Conservation (phyloP, 2,888 invertebrate genomes). For the Ferrisia virgata region DNA sequence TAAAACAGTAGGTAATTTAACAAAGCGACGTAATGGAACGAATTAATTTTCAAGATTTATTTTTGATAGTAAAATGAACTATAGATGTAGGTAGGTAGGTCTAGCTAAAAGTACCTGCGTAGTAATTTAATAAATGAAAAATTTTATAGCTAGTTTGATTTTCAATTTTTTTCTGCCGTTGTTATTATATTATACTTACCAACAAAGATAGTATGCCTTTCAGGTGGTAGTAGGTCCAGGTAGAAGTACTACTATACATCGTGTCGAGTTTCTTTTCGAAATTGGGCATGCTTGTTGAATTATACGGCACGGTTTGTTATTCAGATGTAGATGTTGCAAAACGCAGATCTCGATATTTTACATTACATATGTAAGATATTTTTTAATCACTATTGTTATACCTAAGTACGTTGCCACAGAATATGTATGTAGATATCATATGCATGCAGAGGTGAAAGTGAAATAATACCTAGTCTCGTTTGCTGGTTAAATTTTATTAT, state of each 20-base stretch:
- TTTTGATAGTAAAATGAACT: not conserved
- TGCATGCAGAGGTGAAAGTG: conserved; percentile 11
- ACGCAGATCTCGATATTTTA: not conserved
- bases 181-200: too few species aligned
- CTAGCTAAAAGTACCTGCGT: too few species aligned
- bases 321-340: conserved; percentile 15
- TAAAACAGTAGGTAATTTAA: conserved; percentile 1
- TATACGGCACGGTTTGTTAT: not conserved
- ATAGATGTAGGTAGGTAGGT: not conserved
- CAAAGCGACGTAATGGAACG: not conserved
- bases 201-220: too few species aligned
- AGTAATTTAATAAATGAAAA: not conserved
- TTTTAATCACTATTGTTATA: not conserved
- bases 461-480: not conserved
- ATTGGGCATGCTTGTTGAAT: conserved; percentile 31
- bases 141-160: not conserved
- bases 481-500: not conserved
- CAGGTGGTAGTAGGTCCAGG: too few species aligned
- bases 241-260: too few species aligned
- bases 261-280: not conserved
- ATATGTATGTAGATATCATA: not conserved
- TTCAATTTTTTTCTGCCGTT: not conserved
- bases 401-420: not conserved
- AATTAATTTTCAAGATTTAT: not conserved
- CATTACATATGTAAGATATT: not conserved